Evolutionary conservation across 2,797 vertebrate genomes (phyloP), one percentile per base, ranked within the genome.

Genomic region (Nothura maculosa): DNA sequence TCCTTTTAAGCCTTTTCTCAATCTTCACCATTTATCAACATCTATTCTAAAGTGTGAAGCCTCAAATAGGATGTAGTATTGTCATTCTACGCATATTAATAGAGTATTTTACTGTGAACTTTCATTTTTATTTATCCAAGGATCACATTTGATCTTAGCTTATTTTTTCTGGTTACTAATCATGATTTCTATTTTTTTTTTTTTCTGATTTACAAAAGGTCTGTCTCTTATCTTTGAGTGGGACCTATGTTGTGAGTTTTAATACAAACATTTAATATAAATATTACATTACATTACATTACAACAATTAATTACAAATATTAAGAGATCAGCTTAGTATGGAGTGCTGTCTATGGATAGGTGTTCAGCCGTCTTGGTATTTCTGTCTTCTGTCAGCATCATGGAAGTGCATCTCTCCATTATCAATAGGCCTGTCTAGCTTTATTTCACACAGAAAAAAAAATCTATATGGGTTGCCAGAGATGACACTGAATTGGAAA

Each of bases 1-100:
- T 85, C 54, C 40, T 83, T 85, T 13, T 42, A 78, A 89, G 32
- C 28, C 60, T 85, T 87, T 92, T 89, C 45, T 91, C 43, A 83
- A 57, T 36, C n/a, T 77, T 91, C 17, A 27, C 10, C 6, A 7
- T 78, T 92, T 85, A 57, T 82, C 64, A 85, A 48, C 43, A 87
- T 57, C 40, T 10, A 72, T 85, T 89, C 63, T 42, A 63, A 85
- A 83, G 11, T 27, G 9, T 68, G 48, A 85, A 76, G 43, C 87
- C 61, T 85, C 36, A 25, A 89, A 73, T 4, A 77, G 17, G 28
- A 9, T 63, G 42, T 60, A 34, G 27, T 77, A 74, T 94, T 85
- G 12, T 77, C 32, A 30, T 12, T 68, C 24, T 14, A 74, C 34
- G 77, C 19, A n/a, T 30, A 57, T 43, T 78, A 85, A 61, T 38